Evolutionary conservation across 2,797 vertebrate species (phyloP), one percentile per base, ranked within the genome.

Genomic region (Podarcis lilfordi): DNA sequence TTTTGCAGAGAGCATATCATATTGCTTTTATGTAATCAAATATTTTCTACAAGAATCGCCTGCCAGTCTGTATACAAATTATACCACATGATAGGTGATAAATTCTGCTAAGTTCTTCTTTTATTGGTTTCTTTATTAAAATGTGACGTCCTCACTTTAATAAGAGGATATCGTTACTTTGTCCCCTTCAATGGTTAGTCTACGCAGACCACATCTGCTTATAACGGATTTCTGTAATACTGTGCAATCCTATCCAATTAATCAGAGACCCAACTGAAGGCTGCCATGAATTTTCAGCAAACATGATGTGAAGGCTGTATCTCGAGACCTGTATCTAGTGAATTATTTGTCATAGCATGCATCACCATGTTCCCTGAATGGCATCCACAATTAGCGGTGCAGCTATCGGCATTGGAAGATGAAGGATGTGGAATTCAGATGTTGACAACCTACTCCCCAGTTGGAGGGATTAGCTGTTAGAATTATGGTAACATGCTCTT

Each of bases 71-170:
- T 35, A 88, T 87, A 81, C 5, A 74, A 88, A 90, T 61, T 2
- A 27, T 0, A 0, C 25, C 1, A 85, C 23, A 19, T 0, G 3
- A 23, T 85, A 55, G 13, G 50, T 45, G 25, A 77, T 0, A 43
- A 61, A 21, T 71, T 74, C 13, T 3, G 68, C 5, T 55, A 9
- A 10, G 5, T 8, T 35, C 1, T 8, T 40, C 1, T 83, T 82
- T 77, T 85, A 2, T 59, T 4, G 1, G 40, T 75, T 80, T 64
- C 8, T 79, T 88, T 7, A 80, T 83, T 87, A 59, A 88, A 90
- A 81, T 7, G 32, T 55, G 50, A 55, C 13, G 3, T 10, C 25
- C 1, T 29, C 9, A 37, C 0, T 4, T 15, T 32, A 45, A 21
- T 75, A 77, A 19, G 2, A 87, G 10, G 1, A 23, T 29, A 77